Evolutionary conservation across 2,888 invertebrate species (phyloP).

Genomic region (Hecatera dysodea): DNA sequence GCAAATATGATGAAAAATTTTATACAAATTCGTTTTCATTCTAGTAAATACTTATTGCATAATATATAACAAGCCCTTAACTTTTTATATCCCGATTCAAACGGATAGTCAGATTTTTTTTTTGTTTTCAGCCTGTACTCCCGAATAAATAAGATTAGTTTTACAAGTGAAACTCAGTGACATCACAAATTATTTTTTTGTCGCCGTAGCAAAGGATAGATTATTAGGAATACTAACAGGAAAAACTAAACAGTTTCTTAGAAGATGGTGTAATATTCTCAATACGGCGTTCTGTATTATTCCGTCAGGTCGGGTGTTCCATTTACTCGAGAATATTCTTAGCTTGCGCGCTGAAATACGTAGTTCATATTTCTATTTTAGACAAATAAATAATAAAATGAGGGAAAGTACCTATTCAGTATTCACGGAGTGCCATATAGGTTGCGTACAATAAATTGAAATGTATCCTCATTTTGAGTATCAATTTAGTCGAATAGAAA

Average conservation of each 20-base stretch:
- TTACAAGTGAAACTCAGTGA: neutral
- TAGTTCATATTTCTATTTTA: neutral
- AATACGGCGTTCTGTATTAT: conserved; percentile 11
- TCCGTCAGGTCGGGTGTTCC: neutral
- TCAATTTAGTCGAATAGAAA: conserved; percentile 7
- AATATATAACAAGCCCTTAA: neutral
- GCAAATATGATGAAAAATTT: too few species aligned
- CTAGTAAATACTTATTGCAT: neutral
- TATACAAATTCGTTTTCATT: neutral
- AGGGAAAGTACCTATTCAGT: conserved; percentile 20
- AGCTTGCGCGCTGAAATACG: conserved; percentile 1
- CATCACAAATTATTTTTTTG: neutral
- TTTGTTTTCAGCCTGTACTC: neutral
- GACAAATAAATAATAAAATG: neutral
- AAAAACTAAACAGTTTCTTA: conserved; percentile 20
- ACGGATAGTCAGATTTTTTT: neutral
- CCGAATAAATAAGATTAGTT: neutral
- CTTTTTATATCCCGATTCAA: neutral
- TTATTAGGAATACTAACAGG: conserved; percentile 32
- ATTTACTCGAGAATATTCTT: conserved; percentile 7
- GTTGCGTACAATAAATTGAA: neutral
- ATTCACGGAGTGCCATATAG: neutral
- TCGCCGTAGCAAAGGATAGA: neutral
- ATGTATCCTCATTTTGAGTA: conserved; percentile 19
- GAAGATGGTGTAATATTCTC: conserved; percentile 9